phyloP scores from a whole-genome alignment of 2,797 vertebrate species.

The Etheostoma perlongum region DNA sequence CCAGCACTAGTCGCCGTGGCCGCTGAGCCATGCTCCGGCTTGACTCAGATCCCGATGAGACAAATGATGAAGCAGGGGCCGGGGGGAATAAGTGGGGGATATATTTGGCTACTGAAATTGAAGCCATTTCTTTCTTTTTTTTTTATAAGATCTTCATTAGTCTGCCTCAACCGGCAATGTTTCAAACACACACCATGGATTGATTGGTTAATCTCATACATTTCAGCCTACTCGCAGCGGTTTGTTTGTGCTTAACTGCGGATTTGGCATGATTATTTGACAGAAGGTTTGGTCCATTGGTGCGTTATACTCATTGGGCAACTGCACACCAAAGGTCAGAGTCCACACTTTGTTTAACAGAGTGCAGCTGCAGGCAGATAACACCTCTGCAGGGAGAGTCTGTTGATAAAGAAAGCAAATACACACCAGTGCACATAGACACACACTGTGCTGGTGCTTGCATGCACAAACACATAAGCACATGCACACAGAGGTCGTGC shows the following conservation, averaged over 20 bases:
- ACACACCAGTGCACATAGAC: slow-evolving; percentile 15
- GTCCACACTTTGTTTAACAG: slow-evolving; percentile 58
- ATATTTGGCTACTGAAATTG: slow-evolving; percentile 37
- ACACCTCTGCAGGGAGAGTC: slow-evolving; percentile 39
- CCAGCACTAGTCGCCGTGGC: slow-evolving; percentile 31
- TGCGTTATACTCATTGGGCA: slow-evolving; percentile 35
- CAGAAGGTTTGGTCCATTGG: slow-evolving; percentile 51
- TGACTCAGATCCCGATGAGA: slow-evolving; percentile 51
- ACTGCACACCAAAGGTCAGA: slow-evolving; percentile 58
- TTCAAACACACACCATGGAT: slow-evolving; percentile 25
- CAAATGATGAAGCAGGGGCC: slow-evolving; percentile 40
- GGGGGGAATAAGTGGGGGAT: neutral
- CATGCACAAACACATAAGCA: neutral
- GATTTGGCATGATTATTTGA: slow-evolving; percentile 67
- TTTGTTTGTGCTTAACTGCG: slow-evolving; percentile 41
- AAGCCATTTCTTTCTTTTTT: slow-evolving; percentile 36
- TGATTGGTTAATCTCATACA: slow-evolving; percentile 25
- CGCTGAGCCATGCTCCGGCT: slow-evolving; percentile 50
- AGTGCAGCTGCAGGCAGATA: slow-evolving; percentile 61
- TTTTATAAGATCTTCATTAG: slow-evolving; percentile 33
- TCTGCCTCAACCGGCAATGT: slow-evolving; percentile 12
- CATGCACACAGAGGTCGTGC: neutral
- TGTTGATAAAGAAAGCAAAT: slow-evolving; percentile 52
- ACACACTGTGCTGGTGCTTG: neutral
- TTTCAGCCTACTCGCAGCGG: slow-evolving; percentile 32